These are phyloP conservation scores for Mastacembelus armatus DNA, from an alignment of 2,797 vertebrate species.

Conservation along the genomic window DNA sequence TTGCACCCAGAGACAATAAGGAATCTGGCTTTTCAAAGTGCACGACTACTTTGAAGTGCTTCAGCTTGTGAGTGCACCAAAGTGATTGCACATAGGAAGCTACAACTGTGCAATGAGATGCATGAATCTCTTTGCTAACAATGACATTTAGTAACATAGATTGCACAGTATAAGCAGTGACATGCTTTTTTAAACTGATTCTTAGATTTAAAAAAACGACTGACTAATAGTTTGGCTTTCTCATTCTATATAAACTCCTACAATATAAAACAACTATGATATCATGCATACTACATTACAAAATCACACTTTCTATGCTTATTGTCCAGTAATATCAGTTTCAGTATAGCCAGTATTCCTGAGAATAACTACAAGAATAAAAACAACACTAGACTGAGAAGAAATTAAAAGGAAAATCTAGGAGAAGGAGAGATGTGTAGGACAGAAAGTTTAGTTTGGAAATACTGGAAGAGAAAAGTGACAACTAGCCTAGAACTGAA, in stretches of 20 bases:
- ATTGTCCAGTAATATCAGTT: slow-evolving; percentile 13
- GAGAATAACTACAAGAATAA: slow-evolving; percentile 79
- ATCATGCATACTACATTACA: slow-evolving; percentile 36
- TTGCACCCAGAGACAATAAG: slow-evolving; percentile 77
- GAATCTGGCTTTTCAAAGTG: slow-evolving; percentile 90
- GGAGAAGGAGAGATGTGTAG: slow-evolving; percentile 39
- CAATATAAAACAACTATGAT: slow-evolving; percentile 10
- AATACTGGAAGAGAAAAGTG: slow-evolving; percentile 71
- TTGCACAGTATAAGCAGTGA: slow-evolving; percentile 45
- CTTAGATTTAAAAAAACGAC: slow-evolving; percentile 18
- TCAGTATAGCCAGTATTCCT: slow-evolving; percentile 88
- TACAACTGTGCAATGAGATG: slow-evolving; percentile 53
- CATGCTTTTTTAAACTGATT: slow-evolving; percentile 73
- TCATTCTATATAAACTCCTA: slow-evolving; percentile 7
- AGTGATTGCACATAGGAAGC: slow-evolving; percentile 44
- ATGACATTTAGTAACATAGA: slow-evolving; percentile 54
- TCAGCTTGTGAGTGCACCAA: slow-evolving; percentile 17
- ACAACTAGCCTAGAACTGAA: slow-evolving; percentile 74
- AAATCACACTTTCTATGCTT: slow-evolving; percentile 18
- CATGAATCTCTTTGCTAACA: slow-evolving; percentile 47
- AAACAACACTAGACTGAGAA: slow-evolving; percentile 80
- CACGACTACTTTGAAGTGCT: slow-evolving; percentile 53
- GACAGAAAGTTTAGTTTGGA: slow-evolving; percentile 43
- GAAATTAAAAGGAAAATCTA: slow-evolving; percentile 45
- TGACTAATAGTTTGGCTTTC: slow-evolving; percentile 1